These are phyloP conservation scores for Ranitomeya variabilis DNA, from an alignment of 2,113 vertebrate genomes.

Conservation along the genomic window DNA sequence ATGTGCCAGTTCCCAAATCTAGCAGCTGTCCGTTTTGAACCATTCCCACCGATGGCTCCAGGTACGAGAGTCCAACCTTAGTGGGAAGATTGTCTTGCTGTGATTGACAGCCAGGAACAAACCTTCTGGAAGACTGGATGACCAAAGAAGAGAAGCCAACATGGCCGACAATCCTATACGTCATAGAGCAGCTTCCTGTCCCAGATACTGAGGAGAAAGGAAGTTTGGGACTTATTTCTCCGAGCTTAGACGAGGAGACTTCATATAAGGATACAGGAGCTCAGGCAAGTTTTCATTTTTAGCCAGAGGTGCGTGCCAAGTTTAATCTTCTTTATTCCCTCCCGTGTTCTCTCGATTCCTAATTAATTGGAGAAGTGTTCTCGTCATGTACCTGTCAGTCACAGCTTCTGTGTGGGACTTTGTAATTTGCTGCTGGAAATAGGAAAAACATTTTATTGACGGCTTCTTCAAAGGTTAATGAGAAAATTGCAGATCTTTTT, in stretches of 20 bases:
- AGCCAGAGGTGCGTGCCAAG: neutral
- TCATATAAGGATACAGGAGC: neutral
- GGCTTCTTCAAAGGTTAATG: conserved; percentile 17
- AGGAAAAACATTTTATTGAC: conserved; percentile 6
- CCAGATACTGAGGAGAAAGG: neutral
- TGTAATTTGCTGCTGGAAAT: conserved; percentile 8
- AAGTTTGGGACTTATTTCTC: neutral
- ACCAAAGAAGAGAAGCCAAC: neutral
- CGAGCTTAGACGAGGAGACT: neutral
- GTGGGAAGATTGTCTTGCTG: neutral
- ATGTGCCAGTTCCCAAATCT: too few species aligned
- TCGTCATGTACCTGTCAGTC: neutral
- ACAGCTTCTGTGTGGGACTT: neutral
- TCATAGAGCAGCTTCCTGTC: neutral
- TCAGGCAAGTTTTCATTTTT: neutral
- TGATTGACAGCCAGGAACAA: neutral
- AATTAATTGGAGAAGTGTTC: neutral
- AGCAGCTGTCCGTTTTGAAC: too few species aligned
- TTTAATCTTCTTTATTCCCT: neutral
- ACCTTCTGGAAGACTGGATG: neutral
- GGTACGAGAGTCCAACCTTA: neutral
- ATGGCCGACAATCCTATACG: neutral
- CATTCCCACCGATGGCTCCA: too few species aligned
- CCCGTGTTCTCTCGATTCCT: neutral
- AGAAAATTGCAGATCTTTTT: conserved; percentile 28